A percentile compares a stretch with the other conserved stretches of the same genome.
These are phyloP conservation scores for Thamnaconus septentrionalis DNA, from an alignment of 2,113 vertebrate species.

Conservation along the genomic window DNA sequence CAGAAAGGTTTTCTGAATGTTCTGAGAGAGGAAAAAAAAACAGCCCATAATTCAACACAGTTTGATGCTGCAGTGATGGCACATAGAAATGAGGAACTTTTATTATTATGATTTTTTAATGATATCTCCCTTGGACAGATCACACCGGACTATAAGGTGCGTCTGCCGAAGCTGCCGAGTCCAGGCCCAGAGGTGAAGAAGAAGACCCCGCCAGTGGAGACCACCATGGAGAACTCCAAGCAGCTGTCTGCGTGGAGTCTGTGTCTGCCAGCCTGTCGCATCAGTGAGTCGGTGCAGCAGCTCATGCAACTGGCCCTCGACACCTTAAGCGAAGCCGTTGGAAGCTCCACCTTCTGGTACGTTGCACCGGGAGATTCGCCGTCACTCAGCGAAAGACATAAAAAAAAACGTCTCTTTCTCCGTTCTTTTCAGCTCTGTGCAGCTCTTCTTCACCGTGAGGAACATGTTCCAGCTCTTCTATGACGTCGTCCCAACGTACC, in stretches of 20 bases:
- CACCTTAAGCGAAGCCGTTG: constrained; percentile 86
- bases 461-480: constrained; percentile 97
- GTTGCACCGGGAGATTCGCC: constrained; percentile 2
- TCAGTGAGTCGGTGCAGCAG: constrained; percentile 90
- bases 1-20: too few species aligned
- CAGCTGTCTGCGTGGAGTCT: constrained; percentile 80
- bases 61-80: too few species aligned
- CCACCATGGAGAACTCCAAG: constrained; percentile 72
- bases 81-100: not conserved
- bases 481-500: constrained; percentile 94
- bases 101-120: not conserved
- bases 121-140: constrained; percentile 73
- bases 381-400: not conserved
- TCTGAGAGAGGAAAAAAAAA: too few species aligned
- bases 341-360: constrained; percentile 88
- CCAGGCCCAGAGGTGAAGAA: constrained; percentile 61
- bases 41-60: too few species aligned
- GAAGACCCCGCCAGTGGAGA: constrained; percentile 25
- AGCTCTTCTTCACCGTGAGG: constrained; percentile 92
- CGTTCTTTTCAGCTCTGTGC: constrained; percentile 77
- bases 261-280: constrained; percentile 84
- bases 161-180: constrained; percentile 78
- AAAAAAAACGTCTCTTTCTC: not conserved
- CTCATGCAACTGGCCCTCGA: constrained; percentile 88
- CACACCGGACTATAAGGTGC: constrained; percentile 77